Percentiles rank a stretch among this genome's conserved stretches.
These are phyloP conservation scores for Salvelinus fontinalis DNA, from an alignment of 2,113 vertebrate genomes.

Conservation along the genomic window DNA sequence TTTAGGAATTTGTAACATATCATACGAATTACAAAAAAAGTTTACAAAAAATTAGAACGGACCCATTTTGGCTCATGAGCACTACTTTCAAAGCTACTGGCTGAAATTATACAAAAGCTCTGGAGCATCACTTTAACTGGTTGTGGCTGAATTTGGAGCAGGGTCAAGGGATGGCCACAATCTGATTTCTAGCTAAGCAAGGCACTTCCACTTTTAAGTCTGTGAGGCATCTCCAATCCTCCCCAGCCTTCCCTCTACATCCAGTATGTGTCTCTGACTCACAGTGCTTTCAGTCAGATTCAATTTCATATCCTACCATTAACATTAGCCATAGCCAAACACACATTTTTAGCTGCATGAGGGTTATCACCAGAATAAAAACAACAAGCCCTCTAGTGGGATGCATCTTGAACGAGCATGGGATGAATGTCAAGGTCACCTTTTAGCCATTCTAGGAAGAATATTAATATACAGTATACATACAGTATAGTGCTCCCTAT, in stretches of 20 bases:
- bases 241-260: background rate
- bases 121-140: background rate
- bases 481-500: background rate
- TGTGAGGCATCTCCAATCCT: conserved; percentile 22
- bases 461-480: background rate
- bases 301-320: conserved; percentile 1
- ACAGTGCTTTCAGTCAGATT: conserved; percentile 10
- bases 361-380: background rate
- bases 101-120: too few species aligned
- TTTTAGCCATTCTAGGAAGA: background rate
- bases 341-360: background rate
- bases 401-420: background rate
- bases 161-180: conserved; percentile 6
- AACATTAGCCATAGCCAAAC: background rate
- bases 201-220: conserved; percentile 17
- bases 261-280: conserved; percentile 12
- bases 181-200: conserved; percentile 16
- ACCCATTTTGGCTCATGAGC: too few species aligned
- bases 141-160: background rate
- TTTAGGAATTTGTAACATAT: too few species aligned
- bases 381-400: background rate
- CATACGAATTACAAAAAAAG: too few species aligned
- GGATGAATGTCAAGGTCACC: background rate
- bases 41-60: too few species aligned
- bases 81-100: too few species aligned